Percentiles rank a stretch among this genome's conserved stretches.
These are phyloP conservation scores for Hippocampus barbouri DNA, from an alignment of 2,113 vertebrate genomes.

Conservation along the genomic window DNA sequence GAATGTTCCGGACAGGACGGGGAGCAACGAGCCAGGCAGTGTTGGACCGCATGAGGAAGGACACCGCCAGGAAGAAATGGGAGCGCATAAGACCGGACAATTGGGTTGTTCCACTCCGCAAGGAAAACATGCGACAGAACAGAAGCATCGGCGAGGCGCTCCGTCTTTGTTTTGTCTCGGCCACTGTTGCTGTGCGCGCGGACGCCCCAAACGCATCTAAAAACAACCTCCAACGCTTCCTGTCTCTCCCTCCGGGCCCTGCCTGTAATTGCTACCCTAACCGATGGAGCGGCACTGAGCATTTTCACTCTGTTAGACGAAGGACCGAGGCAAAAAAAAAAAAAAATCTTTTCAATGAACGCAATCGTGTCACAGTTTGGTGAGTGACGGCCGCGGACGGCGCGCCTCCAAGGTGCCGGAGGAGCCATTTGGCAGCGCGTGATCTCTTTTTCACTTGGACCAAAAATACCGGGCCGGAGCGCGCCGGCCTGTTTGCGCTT, in stretches of 20 bases:
- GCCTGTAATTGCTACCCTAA: conserved; percentile 61
- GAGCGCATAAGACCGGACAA: neutral
- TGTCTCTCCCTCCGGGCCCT: conserved; percentile 37
- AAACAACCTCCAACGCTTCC: conserved; percentile 58
- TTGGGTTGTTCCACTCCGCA: neutral
- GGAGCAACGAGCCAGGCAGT: neutral
- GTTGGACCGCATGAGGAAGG: too few species aligned
- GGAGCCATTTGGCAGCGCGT: conserved; percentile 25
- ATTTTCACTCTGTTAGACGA: conserved; percentile 17
- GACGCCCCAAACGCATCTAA: conserved; percentile 51
- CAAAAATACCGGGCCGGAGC: conserved; percentile 31
- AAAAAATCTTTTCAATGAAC: neutral
- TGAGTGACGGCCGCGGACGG: neutral
- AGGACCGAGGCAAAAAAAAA: conserved; percentile 21
- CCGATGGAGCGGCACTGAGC: conserved; percentile 42
- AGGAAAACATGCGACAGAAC: neutral
- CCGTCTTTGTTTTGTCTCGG: conserved; percentile 48
- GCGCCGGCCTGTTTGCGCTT: conserved; percentile 32
- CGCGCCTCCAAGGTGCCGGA: conserved; percentile 30
- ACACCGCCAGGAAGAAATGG: too few species aligned
- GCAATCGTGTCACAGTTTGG: neutral
- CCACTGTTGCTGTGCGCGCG: conserved; percentile 54
- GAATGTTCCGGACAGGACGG: too few species aligned
- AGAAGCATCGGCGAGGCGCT: neutral
- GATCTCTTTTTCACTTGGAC: conserved; percentile 47